Evolutionary conservation across 2,113 vertebrate genomes (phyloP).

Genomic region (Galeopterus variegatus): DNA sequence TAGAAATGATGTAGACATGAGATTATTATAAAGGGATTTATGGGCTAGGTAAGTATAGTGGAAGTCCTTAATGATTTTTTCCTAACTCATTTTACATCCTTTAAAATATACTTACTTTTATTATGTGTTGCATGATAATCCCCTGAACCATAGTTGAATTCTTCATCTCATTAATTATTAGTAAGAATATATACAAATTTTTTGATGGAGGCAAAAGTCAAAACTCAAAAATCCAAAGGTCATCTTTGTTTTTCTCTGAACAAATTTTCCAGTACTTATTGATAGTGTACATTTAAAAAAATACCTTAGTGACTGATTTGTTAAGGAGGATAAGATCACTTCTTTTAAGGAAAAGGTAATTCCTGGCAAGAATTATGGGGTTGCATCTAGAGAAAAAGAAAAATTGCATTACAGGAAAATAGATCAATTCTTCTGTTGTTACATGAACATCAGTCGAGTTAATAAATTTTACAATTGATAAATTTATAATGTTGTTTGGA

Average conservation of each 20-base stretch:
- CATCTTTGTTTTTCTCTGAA: background rate
- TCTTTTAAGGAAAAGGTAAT: background rate
- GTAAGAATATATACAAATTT: background rate
- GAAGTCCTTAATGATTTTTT: background rate
- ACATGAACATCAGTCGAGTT: background rate
- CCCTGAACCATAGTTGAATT: background rate
- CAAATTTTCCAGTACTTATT: background rate
- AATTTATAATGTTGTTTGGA: slow-evolving; percentile 43
- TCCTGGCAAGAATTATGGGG: background rate
- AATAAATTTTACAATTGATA: background rate
- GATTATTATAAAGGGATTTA: background rate
- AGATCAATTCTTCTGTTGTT: slow-evolving; percentile 30
- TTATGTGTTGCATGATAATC: background rate
- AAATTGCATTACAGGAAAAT: background rate
- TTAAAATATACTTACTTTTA: background rate
- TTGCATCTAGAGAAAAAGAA: background rate
- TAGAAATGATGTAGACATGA: background rate
- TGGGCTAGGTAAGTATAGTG: background rate
- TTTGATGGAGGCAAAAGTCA: background rate
- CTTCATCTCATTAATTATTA: background rate
- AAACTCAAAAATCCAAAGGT: background rate
- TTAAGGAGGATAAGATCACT: slow-evolving; percentile 1
- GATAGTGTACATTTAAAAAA: background rate
- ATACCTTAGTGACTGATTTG: background rate
- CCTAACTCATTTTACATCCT: background rate